Evolutionary conservation across 53 echinoderm and acorn worm genomes (phyloP), one percentile per base, ranked within the genome.

Genomic region (Actinopyga echinites): DNA sequence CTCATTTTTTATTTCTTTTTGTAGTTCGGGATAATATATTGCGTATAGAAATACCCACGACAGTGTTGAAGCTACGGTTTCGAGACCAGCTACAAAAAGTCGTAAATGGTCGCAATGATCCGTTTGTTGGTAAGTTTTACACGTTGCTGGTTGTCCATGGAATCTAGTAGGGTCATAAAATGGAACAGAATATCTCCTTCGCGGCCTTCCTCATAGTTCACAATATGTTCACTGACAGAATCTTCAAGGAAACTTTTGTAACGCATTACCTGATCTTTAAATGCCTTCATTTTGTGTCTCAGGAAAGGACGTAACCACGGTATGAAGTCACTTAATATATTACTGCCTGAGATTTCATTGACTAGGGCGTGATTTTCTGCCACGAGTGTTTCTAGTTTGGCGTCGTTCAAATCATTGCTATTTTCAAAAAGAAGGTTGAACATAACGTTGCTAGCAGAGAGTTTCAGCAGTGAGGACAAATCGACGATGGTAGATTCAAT

Each of bases 291-390:
- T 69, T 69, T 69, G 3, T n/a, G n/a, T n/a, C n/a, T 21, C 69
- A 69, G 69, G 69, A 31, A 68, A 68, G 30, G 35, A 28, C n/a
- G 33, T 12, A 88, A 37, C 93, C 95, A 92, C 6, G 95, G 95
- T 89, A 95, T 84, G 74, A 95, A 93, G 42, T 95, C 95, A 15
- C 84, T n/a, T n/a, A n/a, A 85, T 3, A 89, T 86, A 59, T 91
- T 95, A n/a, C 95, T 93, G 34, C 84, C 78, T 20, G 78, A 91
- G 13, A 81, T 84, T n/a, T 91, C 91, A 17, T 82, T 53, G 29
- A 81, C 64, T 65, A 95, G 91, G 1, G 62, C 61, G 59, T 95
- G 69, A 21, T 69, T 86, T 57, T 90, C 82, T 17, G 31, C 74
- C 6, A 95, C 67, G 52, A 93, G 85, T 6, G 80, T 57, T 10